phyloP scores from a whole-genome alignment of 2,113 vertebrate species.

The Larimichthys polyactis region DNA sequence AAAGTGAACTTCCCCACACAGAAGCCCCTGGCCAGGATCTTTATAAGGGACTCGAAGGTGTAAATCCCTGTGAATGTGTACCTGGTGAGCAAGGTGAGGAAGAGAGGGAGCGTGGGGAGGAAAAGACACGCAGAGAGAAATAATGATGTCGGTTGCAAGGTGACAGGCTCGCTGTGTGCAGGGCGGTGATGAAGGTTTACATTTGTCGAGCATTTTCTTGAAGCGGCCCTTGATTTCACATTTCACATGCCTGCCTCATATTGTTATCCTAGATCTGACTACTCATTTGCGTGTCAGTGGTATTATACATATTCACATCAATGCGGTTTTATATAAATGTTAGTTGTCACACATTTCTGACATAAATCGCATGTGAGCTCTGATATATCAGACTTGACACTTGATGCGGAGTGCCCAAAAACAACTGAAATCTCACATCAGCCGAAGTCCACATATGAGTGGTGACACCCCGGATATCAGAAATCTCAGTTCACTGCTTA shows the following conservation, averaged over 20 bases:
- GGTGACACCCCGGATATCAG: not conserved
- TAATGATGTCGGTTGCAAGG: not conserved
- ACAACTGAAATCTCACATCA: not conserved
- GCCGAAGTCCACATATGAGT: not conserved
- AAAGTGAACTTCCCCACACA: slow-evolving; percentile 98
- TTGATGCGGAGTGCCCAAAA: not conserved
- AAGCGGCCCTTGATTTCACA: not conserved
- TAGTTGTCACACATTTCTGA: too few species aligned
- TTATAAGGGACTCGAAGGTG: slow-evolving; percentile 98
- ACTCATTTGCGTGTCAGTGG: too few species aligned
- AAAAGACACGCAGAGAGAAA: slow-evolving; percentile 11
- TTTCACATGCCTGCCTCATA: too few species aligned
- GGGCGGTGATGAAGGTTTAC: not conserved
- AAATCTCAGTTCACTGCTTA: not conserved
- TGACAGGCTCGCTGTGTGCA: not conserved
- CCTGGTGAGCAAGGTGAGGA: slow-evolving; percentile 75
- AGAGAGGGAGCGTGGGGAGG: slow-evolving; percentile 16
- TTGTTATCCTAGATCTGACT: too few species aligned
- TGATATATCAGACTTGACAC: too few species aligned
- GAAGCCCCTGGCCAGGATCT: slow-evolving; percentile 98
- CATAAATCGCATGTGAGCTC: too few species aligned
- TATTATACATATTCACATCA: too few species aligned
- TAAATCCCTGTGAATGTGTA: slow-evolving; percentile 99
- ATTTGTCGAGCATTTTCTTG: not conserved
- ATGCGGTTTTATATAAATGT: too few species aligned